Base-by-base conservation (phyloP, 2,888 invertebrate genomes). In the Siphlonurus alternatus region DNA sequence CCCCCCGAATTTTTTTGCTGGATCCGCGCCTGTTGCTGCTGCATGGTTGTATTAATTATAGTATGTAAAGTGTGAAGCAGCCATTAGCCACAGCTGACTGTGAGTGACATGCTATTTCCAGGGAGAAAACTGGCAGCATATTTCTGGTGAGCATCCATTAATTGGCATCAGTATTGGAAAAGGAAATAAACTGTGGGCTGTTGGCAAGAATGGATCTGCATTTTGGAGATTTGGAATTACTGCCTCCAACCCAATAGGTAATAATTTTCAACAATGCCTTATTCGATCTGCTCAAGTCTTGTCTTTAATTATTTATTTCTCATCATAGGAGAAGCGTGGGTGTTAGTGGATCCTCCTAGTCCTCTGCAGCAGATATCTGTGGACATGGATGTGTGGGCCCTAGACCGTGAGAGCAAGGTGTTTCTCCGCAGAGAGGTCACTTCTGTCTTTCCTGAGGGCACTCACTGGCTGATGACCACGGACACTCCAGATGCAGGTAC, bases 131-230 rank as follows among this genome's bases (percentile, higher is more conserved):
- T 92, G 90, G 90, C 86, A 88, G 72, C 89, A 90, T 71, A 83
- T 91, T 62, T 82, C 86, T 59, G 87, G 88, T 67, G 91, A 93
- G 71, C 90, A 93, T 74, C 81, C 87, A 1, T 77, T 93, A 67
- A 79, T 83, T 53, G 86, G 85, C 63, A 87, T 92, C 68, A 86
- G 87, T 69, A 86, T 87, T 67, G 84, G 86, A 19, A 82, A 85
- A 22, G 76, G 80, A 22, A 80, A 80, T 59, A 82, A 83, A 71
- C 85, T 91, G 25, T 95, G 95, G 95, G 89, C 89, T 0, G 83
- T 91, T 19, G 91, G 91, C 0, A 83, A 86, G 71, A 92, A 89
- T 77, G 94, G 94, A 53, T 87, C 89, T 68, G 83, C 89, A 2
- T 93, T 87, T 74, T 88, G 85, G 77, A 80, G 94, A 69, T 81